Evolutionary conservation across 2,888 invertebrate genomes (phyloP).

Genomic region (Eilema griseolum): DNA sequence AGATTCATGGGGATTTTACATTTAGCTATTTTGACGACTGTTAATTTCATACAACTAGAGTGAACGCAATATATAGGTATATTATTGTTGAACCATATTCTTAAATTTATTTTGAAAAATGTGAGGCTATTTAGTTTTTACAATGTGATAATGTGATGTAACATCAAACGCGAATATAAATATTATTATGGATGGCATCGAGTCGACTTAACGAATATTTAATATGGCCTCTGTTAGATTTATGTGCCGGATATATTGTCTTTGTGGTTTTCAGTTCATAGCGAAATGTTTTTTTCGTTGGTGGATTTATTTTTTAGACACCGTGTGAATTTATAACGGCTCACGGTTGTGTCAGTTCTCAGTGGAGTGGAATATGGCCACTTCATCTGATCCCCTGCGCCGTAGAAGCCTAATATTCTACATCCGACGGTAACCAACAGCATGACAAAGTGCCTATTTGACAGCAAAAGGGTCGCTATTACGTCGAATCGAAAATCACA

Average conservation of each 20-base stretch:
- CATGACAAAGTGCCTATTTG: too few relatives aligned
- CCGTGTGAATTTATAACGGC: too few relatives aligned
- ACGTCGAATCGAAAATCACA: too few relatives aligned
- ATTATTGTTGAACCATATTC: not conserved
- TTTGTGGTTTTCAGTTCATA: conserved; percentile 56
- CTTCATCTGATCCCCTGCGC: too few relatives aligned
- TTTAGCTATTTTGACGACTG: not conserved
- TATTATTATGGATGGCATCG: conserved; percentile 80
- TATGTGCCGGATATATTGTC: conserved; percentile 71
- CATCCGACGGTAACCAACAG: too few relatives aligned
- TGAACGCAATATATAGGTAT: not conserved
- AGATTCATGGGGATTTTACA: too few relatives aligned
- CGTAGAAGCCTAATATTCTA: too few relatives aligned
- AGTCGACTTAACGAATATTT: conserved; percentile 82
- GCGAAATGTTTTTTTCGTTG: conserved; percentile 23
- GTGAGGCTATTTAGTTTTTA: not conserved
- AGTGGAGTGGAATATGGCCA: too few relatives aligned
- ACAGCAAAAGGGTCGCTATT: too few relatives aligned
- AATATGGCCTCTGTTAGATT: conserved; percentile 73
- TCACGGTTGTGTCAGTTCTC: too few relatives aligned
- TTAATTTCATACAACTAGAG: not conserved
- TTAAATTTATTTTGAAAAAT: not conserved
- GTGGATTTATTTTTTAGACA: not conserved
- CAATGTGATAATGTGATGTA: not conserved
- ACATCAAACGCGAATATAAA: conserved; percentile 64